Conservation (phyloP, 1,140 invertebrate genomes). For the Pseudomyrmex flavicornis region DNA sequence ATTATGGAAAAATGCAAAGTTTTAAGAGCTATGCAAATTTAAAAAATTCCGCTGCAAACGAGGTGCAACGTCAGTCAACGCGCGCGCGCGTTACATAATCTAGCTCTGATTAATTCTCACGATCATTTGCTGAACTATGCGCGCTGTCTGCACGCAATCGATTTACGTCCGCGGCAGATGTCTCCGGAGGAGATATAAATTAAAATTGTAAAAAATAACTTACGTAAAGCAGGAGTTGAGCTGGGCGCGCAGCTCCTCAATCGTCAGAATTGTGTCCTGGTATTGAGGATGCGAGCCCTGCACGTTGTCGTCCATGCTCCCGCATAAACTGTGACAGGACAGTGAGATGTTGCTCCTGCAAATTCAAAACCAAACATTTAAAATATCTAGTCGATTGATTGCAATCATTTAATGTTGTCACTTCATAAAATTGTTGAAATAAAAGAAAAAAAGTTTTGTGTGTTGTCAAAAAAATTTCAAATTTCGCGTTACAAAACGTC, state of each 20-base stretch:
- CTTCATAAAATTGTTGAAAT: not conserved
- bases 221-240: slow-evolving; percentile 91
- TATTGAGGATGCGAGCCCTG: slow-evolving; percentile 83
- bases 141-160: not conserved
- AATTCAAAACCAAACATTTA: slow-evolving; percentile 12
- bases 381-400: no score
- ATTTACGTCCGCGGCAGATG: not conserved
- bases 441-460: no score
- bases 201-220: slow-evolving; percentile 74
- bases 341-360: slow-evolving; percentile 82
- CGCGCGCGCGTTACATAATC: slow-evolving; percentile 68
- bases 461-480: no score
- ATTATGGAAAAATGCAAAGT: no score
- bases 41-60: slow-evolving; percentile 24
- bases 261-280: slow-evolving; percentile 87
- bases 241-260: slow-evolving; percentile 90
- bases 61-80: not conserved
- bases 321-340: slow-evolving; percentile 78
- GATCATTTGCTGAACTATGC: not conserved
- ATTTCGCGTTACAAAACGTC: not conserved
- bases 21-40: no score
- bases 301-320: slow-evolving; percentile 77
- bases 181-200: slow-evolving; percentile 13
- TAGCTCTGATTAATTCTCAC: slow-evolving; percentile 41
- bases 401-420: no score